Percentiles rank a stretch among this genome's conserved stretches.
phyloP scores from a whole-genome alignment of 2,113 vertebrate genomes.

The Channa argus region DNA sequence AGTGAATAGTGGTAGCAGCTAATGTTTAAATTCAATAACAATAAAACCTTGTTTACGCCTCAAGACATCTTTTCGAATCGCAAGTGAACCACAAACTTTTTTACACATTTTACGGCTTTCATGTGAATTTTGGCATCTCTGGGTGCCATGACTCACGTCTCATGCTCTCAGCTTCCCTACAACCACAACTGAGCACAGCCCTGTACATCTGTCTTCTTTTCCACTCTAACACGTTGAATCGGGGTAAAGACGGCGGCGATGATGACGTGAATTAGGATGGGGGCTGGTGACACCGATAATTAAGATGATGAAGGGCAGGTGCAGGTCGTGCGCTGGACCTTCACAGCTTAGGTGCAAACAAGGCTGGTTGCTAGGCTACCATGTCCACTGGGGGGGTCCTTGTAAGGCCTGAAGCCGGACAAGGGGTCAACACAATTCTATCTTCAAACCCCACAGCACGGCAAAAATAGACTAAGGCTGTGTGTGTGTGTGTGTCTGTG shows the following conservation, averaged over 20 bases:
- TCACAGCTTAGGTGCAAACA: slow-evolving; percentile 79
- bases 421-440: slow-evolving; percentile 71
- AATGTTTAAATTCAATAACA: too few relatives aligned
- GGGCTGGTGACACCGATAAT: slow-evolving; percentile 50
- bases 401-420: slow-evolving; percentile 79
- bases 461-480: slow-evolving; percentile 65
- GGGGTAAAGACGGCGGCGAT: neutral
- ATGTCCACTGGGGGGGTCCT: slow-evolving; percentile 68
- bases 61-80: too few relatives aligned
- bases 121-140: too few relatives aligned
- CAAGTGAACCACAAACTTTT: too few relatives aligned
- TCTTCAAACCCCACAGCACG: slow-evolving; percentile 63
- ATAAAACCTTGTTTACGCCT: too few relatives aligned
- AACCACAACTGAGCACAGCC: too few relatives aligned
- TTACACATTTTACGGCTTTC: too few relatives aligned
- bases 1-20: too few relatives aligned
- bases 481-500: slow-evolving; percentile 35
- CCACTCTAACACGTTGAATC: neutral
- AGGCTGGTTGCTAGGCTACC: slow-evolving; percentile 61
- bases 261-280: slow-evolving; percentile 31
- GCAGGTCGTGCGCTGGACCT: slow-evolving; percentile 63
- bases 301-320: slow-evolving; percentile 75
- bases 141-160: too few relatives aligned
- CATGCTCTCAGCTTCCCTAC: too few relatives aligned
- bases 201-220: neutral